phyloP scores from a whole-genome alignment of 2,888 invertebrate genomes.

The Iselma pallidipennis region DNA sequence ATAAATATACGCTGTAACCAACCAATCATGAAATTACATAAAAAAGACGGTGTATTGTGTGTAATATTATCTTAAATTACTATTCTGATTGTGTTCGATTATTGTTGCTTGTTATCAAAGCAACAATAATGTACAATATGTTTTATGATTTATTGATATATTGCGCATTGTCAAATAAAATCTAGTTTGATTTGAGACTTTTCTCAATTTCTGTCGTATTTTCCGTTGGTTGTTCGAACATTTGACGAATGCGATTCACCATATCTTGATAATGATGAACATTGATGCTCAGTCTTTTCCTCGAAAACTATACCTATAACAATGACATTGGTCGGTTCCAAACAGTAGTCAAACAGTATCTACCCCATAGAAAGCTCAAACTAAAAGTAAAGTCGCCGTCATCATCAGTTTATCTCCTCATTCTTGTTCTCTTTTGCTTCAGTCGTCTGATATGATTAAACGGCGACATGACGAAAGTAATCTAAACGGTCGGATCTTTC shows the following conservation, averaged over 20 bases:
- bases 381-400: neutral
- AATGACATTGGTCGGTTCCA: too few species aligned
- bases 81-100: neutral
- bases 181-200: neutral
- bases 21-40: neutral
- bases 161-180: too few species aligned
- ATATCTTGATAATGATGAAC: neutral
- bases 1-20: neutral
- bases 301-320: neutral
- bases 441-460: constrained; percentile 19
- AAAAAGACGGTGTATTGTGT: neutral
- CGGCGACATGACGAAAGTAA: constrained; percentile 20
- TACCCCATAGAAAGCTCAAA: neutral
- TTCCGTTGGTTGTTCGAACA: neutral
- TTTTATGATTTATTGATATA: neutral
- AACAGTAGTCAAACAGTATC: too few species aligned
- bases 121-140: neutral
- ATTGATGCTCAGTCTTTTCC: neutral
- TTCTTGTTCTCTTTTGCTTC: neutral
- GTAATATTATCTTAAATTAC: neutral
- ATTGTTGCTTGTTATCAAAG: neutral
- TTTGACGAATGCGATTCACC: neutral
- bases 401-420: neutral
- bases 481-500: constrained; percentile 14
- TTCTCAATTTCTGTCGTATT: neutral